Conservation (phyloP, 2,888 invertebrate genomes). For the Zonitis immaculata region DNA sequence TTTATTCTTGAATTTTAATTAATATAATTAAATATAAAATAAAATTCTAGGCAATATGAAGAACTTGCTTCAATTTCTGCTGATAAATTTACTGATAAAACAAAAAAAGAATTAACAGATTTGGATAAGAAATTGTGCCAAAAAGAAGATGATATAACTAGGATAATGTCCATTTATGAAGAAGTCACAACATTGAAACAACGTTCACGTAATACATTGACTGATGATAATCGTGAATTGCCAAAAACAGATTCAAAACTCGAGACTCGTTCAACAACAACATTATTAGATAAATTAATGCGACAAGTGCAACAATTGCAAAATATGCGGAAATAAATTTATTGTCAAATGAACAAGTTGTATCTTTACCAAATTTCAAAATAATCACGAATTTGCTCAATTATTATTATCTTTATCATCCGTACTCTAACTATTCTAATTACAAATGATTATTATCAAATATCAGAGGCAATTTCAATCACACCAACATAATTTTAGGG, state of each 20-base stretch:
- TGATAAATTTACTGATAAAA: conserved; percentile 24
- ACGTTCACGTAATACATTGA: conserved; percentile 31
- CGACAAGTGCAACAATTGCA: conserved; percentile 47
- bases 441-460: too few species aligned
- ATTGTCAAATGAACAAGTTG: not conserved
- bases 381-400: too few species aligned
- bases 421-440: too few species aligned
- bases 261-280: conserved; percentile 32
- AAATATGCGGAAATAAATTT: conserved; percentile 26
- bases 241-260: not conserved
- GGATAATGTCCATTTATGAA: conserved; percentile 46
- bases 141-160: conserved; percentile 48
- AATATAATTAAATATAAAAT: too few species aligned
- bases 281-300: conserved; percentile 45
- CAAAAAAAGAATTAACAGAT: conserved; percentile 37
- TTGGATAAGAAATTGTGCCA: conserved; percentile 42
- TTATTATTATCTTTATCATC: too few species aligned
- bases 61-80: conserved; percentile 32
- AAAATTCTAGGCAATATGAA: conserved; percentile 39
- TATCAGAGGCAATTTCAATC: too few species aligned
- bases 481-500: too few species aligned
- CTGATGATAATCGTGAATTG: not conserved
- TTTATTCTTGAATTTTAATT: too few species aligned
- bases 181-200: conserved; percentile 46
- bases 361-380: too few species aligned